These are phyloP conservation scores for Drosophila paulistorum DNA, from an alignment of 1,140 invertebrate species.

Conservation along the genomic window DNA sequence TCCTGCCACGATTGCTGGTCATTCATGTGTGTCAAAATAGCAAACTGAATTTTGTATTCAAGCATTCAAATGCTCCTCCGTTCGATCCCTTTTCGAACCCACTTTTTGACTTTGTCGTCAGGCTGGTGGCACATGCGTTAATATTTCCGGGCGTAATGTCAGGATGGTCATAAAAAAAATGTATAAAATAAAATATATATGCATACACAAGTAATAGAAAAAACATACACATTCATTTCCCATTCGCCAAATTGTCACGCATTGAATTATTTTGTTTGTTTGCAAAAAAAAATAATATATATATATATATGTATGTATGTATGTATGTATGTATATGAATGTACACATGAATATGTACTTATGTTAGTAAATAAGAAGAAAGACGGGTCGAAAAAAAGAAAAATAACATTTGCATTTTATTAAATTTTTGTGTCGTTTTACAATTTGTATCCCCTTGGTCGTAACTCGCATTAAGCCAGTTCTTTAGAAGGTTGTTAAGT, in stretches of 20 bases:
- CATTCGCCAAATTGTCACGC: slow-evolving; percentile 70
- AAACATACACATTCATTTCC: slow-evolving; percentile 19
- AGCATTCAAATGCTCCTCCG: slow-evolving; percentile 66
- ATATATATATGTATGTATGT: neutral
- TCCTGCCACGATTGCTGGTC: slow-evolving; percentile 59
- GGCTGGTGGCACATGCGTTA: slow-evolving; percentile 71
- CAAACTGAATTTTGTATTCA: slow-evolving; percentile 79
- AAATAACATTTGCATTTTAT: slow-evolving; percentile 81
- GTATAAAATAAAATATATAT: slow-evolving; percentile 51
- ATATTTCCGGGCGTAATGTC: slow-evolving; percentile 75
- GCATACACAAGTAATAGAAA: slow-evolving; percentile 39
- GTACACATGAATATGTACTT: too few relatives aligned
- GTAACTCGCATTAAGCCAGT: slow-evolving; percentile 59
- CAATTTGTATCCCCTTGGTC: slow-evolving; percentile 28
- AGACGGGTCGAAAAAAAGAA: slow-evolving; percentile 45
- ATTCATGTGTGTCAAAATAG: slow-evolving; percentile 81
- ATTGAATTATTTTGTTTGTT: slow-evolving; percentile 69
- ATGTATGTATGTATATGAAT: neutral
- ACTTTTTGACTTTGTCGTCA: slow-evolving; percentile 3
- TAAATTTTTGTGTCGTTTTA: slow-evolving; percentile 55
- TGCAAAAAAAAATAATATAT: slow-evolving; percentile 13
- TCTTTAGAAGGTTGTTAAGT: slow-evolving; percentile 79
- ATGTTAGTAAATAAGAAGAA: slow-evolving; percentile 15
- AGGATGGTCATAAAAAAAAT: slow-evolving; percentile 62
- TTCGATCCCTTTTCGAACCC: slow-evolving; percentile 17